Percentiles rank a stretch among this genome's conserved stretches.
Evolutionary conservation across 2,113 vertebrate genomes (phyloP).

Genomic region (Mormoops blainvillei): DNA sequence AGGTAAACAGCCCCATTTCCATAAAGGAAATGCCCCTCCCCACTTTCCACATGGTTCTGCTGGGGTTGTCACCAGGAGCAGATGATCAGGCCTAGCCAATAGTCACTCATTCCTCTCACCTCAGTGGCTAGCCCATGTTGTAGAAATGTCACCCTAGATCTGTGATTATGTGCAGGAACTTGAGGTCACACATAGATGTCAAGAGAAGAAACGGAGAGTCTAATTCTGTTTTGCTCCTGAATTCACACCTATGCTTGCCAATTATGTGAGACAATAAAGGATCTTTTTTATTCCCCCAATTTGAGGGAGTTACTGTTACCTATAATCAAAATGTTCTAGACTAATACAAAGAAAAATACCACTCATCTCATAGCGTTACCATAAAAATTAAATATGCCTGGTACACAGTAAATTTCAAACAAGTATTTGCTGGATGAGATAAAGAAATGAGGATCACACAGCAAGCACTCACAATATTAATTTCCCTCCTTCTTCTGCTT

Average conservation of each 20-base stretch:
- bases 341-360: background rate
- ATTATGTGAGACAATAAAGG: background rate
- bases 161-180: background rate
- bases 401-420: background rate
- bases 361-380: background rate
- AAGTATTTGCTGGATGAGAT: background rate
- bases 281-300: background rate
- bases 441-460: background rate
- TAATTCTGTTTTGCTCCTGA: background rate
- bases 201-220: background rate
- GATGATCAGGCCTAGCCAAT: background rate
- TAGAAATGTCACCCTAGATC: background rate
- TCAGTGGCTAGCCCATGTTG: background rate
- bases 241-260: background rate
- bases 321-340: background rate
- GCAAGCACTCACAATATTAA: background rate
- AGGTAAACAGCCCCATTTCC: background rate
- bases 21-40: background rate
- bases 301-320: background rate
- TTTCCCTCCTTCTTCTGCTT: constrained; percentile 4
- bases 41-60: background rate
- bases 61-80: background rate
- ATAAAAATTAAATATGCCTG: background rate
- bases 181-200: background rate
- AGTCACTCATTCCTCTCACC: background rate